A percentile compares a stretch with the other conserved stretches of the same genome.
These are phyloP conservation scores for Leptura quadrifasciata DNA, from an alignment of 2,888 invertebrate species.

Conservation along the genomic window DNA sequence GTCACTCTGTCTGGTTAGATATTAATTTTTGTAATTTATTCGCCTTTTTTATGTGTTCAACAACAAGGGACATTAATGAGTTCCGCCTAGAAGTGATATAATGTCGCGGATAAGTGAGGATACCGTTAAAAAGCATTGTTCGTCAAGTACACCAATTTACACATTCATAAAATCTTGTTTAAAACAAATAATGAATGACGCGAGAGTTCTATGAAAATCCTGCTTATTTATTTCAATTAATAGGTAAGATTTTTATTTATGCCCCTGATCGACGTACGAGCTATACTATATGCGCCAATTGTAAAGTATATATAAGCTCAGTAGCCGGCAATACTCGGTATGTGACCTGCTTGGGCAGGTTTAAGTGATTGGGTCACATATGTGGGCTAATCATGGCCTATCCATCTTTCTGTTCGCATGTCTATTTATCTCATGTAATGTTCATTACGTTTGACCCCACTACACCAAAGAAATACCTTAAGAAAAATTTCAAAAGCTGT, in stretches of 20 bases:
- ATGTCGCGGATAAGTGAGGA: neutral
- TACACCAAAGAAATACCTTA: neutral
- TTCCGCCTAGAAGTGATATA: neutral
- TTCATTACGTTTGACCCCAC: neutral
- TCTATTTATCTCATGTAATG: constrained; percentile 5
- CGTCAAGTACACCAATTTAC: neutral
- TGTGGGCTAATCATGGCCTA: constrained; percentile 51
- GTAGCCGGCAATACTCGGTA: constrained; percentile 25
- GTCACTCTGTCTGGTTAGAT: neutral
- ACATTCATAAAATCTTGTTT: neutral
- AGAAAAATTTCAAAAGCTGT: neutral
- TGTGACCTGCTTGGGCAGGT: constrained; percentile 37
- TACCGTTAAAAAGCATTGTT: neutral
- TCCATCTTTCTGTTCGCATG: constrained; percentile 34
- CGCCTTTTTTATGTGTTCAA: neutral
- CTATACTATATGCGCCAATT: too few species aligned
- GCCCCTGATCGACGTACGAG: too few species aligned
- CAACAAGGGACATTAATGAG: neutral
- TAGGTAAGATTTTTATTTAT: too few species aligned
- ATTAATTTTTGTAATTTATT: constrained; percentile 6
- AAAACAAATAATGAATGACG: neutral
- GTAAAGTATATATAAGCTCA: neutral
- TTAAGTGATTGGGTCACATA: constrained; percentile 51
- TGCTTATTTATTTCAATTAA: neutral
- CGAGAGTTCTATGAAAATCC: too few species aligned